Conservation (phyloP, 64 coral and sea anemone species). For the Pocillopora verrucosa region DNA sequence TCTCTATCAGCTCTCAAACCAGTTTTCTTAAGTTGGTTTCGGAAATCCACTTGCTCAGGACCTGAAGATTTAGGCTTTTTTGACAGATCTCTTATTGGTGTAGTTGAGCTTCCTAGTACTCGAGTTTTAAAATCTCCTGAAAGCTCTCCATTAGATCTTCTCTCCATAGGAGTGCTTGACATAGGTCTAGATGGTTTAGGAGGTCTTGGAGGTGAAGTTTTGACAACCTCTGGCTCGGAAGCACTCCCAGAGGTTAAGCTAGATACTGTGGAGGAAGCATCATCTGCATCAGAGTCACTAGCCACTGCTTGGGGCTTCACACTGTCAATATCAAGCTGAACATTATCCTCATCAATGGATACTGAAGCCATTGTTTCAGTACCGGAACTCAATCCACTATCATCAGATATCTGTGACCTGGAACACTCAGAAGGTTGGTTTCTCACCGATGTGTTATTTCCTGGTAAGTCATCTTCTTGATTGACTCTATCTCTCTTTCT, state of each 20-base stretch:
- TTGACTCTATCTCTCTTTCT: not conserved
- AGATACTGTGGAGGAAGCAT: not conserved
- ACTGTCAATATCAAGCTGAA: not conserved
- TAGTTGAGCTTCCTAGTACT: conserved; percentile 27
- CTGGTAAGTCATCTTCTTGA: conserved; percentile 1
- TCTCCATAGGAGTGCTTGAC: not conserved
- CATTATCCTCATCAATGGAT: not conserved
- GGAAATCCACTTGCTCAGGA: conserved; percentile 46
- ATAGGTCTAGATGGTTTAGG: not conserved
- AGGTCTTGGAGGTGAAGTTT: conserved; percentile 7
- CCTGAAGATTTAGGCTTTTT: conserved; percentile 22
- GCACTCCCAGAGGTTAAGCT: conserved; percentile 4
- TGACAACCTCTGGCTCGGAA: not conserved
- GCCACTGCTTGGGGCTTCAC: not conserved
- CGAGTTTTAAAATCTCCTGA: conserved; percentile 37
- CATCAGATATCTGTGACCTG: no score
- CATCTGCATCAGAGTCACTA: conserved; percentile 12
- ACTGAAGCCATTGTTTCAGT: not conserved
- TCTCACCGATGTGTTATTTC: not conserved
- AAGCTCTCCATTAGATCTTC: not conserved
- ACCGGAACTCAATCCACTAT: not conserved
- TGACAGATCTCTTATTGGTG: conserved; percentile 1
- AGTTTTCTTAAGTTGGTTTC: conserved; percentile 38
- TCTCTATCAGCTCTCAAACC: conserved; percentile 37
- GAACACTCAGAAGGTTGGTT: not conserved